Conservation (phyloP, 2,888 invertebrate genomes). For the Euphydryas editha region DNA sequence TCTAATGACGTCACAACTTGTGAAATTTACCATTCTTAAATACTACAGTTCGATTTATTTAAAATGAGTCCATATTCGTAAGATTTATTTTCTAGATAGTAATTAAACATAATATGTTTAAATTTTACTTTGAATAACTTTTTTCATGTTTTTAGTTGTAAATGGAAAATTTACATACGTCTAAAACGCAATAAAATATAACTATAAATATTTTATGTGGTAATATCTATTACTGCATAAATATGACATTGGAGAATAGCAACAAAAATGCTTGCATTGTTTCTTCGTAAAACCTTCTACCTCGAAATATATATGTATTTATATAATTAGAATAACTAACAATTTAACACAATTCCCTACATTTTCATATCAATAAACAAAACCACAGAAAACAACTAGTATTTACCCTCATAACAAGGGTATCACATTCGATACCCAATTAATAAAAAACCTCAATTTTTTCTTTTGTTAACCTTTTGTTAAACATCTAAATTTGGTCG, state of each 20-base stretch:
- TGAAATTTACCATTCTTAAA: no score
- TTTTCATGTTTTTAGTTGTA: no score
- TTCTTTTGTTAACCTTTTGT: constrained; percentile 74
- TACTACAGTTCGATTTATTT: no score
- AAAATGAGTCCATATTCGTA: no score
- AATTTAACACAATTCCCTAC: neutral
- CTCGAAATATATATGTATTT: neutral
- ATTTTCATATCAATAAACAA: constrained; percentile 16
- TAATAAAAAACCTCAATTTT: constrained; percentile 65
- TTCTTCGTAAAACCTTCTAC: neutral
- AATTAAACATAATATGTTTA: no score
- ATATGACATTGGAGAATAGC: neutral
- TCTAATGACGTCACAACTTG: no score
- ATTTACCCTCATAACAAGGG: constrained; percentile 17
- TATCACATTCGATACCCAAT: constrained; percentile 64
- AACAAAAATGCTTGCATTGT: neutral
- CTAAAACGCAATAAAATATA: neutral
- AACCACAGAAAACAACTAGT: constrained; percentile 21
- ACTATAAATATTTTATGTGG: neutral
- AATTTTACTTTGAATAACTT: no score
- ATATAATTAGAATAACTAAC: neutral
- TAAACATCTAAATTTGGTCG: constrained; percentile 80
- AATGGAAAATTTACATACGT: no score
- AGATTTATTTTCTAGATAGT: no score
- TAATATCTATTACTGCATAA: neutral